phyloP scores from a whole-genome alignment of 2,888 invertebrate genomes.

The Mamestra brassicae region DNA sequence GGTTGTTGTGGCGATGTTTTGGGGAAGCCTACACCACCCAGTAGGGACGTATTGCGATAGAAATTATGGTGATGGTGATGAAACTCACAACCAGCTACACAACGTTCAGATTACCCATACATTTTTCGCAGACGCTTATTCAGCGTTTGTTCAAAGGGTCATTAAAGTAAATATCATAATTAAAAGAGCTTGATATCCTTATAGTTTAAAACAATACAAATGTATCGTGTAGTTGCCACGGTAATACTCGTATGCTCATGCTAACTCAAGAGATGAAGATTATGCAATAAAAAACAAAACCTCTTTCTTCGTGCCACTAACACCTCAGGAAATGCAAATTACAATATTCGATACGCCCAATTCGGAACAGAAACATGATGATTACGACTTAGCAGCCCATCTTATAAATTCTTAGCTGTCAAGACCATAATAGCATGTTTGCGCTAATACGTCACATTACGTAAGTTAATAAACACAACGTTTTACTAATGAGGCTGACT shows the following conservation, averaged over 20 bases:
- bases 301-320: background rate
- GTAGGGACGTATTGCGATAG: background rate
- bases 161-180: background rate
- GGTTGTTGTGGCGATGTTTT: background rate
- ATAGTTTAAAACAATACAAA: background rate
- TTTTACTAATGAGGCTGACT: slow-evolving; percentile 52
- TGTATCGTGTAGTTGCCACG: no score
- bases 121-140: background rate
- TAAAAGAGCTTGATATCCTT: background rate
- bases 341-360: slow-evolving; percentile 22
- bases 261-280: background rate
- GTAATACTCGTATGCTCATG: background rate
- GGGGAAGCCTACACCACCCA: background rate
- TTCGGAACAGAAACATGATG: slow-evolving; percentile 19
- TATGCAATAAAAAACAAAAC: slow-evolving; percentile 4
- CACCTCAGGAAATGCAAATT: slow-evolving; percentile 31
- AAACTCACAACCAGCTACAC: background rate
- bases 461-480: slow-evolving; percentile 43
- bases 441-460: slow-evolving; percentile 40
- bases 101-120: background rate
- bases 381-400: slow-evolving; percentile 34
- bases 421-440: slow-evolving; percentile 28
- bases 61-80: background rate
- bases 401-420: slow-evolving; percentile 35
- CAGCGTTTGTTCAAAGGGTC: background rate